Percentiles rank a stretch among this genome's conserved stretches.
Evolutionary conservation across 2,113 vertebrate genomes (phyloP).

Genomic region (Entomyzon cyanotis): DNA sequence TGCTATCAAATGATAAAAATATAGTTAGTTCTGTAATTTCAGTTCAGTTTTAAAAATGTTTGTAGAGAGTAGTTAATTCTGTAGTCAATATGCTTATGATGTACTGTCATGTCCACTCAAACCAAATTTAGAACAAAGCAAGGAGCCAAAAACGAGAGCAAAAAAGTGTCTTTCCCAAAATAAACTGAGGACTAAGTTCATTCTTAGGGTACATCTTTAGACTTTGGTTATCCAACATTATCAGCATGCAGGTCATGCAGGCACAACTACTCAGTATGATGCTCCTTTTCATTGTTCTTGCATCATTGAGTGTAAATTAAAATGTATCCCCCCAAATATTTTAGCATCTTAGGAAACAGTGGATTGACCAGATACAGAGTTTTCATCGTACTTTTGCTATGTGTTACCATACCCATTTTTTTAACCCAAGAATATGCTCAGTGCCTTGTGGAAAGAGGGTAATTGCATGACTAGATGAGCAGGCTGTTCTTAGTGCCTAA

Average conservation of each 20-base stretch:
- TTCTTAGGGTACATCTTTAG: not conserved
- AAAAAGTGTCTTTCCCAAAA: not conserved
- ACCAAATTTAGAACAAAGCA: not conserved
- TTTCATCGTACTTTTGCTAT: not conserved
- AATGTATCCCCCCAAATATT: not conserved
- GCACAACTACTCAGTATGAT: not conserved
- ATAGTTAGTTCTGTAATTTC: not conserved
- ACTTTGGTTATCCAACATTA: not conserved
- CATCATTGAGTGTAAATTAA: not conserved
- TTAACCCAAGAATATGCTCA: not conserved
- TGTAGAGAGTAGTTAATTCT: not conserved
- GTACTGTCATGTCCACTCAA: not conserved
- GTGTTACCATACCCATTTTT: not conserved
- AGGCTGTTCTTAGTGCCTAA: not conserved
- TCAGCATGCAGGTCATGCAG: not conserved
- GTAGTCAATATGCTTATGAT: not conserved
- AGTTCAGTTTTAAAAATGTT: not conserved
- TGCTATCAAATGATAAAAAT: not conserved
- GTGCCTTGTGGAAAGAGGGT: not conserved
- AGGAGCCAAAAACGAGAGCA: not conserved
- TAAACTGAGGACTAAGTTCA: not conserved
- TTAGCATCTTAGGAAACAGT: not conserved
- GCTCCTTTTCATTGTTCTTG: not conserved
- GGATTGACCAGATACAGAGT: not conserved
- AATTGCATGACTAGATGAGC: not conserved